Conservation (phyloP, 2,888 invertebrate species). For the Xestia xanthographa region DNA sequence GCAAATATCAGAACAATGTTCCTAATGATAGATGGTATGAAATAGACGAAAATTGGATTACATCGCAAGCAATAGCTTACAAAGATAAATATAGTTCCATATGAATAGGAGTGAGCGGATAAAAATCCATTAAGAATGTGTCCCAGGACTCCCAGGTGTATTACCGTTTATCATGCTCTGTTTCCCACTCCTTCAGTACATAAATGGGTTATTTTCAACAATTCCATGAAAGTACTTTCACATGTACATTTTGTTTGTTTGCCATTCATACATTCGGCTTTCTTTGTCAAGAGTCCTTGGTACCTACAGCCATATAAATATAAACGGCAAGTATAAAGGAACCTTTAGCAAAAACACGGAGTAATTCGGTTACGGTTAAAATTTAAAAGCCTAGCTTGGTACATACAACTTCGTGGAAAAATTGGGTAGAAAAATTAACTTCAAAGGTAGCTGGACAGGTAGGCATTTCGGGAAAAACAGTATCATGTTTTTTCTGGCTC, state of each 20-base stretch:
- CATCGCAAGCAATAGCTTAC: constrained; percentile 14
- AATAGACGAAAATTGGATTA: constrained; percentile 33
- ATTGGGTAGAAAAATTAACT: constrained; percentile 25
- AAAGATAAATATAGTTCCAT: constrained; percentile 24
- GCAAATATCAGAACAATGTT: constrained; percentile 5
- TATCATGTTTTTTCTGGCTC: constrained; percentile 8
- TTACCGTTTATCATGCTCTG: constrained; percentile 47
- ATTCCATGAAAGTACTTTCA: constrained; percentile 31
- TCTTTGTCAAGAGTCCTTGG: constrained; percentile 10
- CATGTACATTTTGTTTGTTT: constrained; percentile 16
- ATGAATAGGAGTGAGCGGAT: constrained; percentile 23
- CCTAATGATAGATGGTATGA: constrained; percentile 5
- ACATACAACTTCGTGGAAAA: constrained; percentile 16
- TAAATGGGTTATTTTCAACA: constrained; percentile 37
- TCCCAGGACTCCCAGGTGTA: constrained; percentile 32
- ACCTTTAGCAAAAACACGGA: constrained; percentile 37
- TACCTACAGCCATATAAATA: constrained; percentile 21
- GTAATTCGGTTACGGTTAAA: constrained; percentile 44
- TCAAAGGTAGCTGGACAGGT: constrained; percentile 20
- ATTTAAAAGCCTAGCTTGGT: constrained; percentile 29
- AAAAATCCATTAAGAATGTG: constrained; percentile 51
- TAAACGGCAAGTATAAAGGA: constrained; percentile 22
- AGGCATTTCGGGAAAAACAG: constrained; percentile 14
- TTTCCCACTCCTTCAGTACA: constrained; percentile 16
- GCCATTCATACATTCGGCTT: constrained; percentile 25